Conservation (phyloP, 2,888 invertebrate species). For the Myopa testacea region DNA sequence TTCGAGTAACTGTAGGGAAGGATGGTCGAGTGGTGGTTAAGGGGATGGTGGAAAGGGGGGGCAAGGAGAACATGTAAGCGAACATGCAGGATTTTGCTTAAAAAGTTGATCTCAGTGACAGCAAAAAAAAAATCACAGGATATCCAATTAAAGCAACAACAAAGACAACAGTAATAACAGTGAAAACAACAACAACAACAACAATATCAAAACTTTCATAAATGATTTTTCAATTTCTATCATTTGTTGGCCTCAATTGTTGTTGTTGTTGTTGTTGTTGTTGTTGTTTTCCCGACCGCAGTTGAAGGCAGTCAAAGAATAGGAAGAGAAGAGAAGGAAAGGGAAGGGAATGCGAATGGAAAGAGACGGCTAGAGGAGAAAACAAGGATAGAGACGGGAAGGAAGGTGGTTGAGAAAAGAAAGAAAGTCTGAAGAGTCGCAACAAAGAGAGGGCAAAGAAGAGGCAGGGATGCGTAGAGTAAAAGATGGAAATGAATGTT, state of each 20-base stretch:
- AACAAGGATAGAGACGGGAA: too few species aligned
- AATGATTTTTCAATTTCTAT: constrained; percentile 1
- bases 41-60: not conserved
- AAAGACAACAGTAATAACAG: not conserved
- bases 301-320: too few species aligned
- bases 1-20: too few species aligned
- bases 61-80: not conserved
- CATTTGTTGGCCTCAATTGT: not conserved
- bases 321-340: too few species aligned
- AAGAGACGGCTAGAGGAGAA: too few species aligned
- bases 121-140: not conserved
- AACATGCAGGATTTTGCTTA: not conserved
- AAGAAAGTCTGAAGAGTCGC: too few species aligned
- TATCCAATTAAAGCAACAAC: not conserved
- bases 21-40: not conserved
- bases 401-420: too few species aligned
- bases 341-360: too few species aligned
- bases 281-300: too few species aligned
- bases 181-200: not conserved
- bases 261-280: too few species aligned
- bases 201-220: not conserved
- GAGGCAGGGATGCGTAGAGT: not conserved
- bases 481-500: too few species aligned
- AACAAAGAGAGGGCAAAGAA: not conserved
- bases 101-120: too few species aligned